These are phyloP conservation scores for Lysiphlebus fabarum DNA, from an alignment of 1,140 invertebrate species.

Conservation along the genomic window DNA sequence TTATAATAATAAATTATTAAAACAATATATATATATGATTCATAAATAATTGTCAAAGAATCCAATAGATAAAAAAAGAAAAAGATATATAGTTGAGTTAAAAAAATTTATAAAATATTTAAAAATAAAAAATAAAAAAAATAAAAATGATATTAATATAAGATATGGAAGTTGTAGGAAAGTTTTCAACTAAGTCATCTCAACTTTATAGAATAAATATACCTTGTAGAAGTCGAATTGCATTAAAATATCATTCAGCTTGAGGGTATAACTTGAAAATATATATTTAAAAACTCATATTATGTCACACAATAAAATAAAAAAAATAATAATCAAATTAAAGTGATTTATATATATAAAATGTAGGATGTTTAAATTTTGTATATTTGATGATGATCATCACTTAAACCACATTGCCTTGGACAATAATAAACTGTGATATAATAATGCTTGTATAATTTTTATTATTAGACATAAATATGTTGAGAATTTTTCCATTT, in stretches of 20 bases:
- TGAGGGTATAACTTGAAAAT: constrained; percentile 1
- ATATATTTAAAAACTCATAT: constrained; percentile 16
- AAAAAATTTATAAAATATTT: constrained; percentile 16
- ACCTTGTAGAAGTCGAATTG: constrained; percentile 17
- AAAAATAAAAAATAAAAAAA: constrained; percentile 8
- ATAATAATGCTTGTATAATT: too few relatives aligned
- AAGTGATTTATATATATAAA: neutral
- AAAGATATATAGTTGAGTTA: neutral
- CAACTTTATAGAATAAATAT: constrained; percentile 16
- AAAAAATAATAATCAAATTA: neutral
- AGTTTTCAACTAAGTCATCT: constrained; percentile 23
- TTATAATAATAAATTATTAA: too few relatives aligned
- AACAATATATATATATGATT: too few relatives aligned
- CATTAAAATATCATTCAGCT: constrained; percentile 24
- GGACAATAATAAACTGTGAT: constrained; percentile 24
- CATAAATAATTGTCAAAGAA: too few relatives aligned
- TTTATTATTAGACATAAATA: too few relatives aligned
- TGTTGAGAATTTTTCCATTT: too few relatives aligned
- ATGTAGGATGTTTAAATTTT: too few relatives aligned
- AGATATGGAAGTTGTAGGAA: constrained; percentile 23
- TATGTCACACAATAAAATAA: constrained; percentile 4
- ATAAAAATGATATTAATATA: constrained; percentile 23
- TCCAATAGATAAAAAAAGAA: too few relatives aligned
- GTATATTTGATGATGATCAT: constrained; percentile 11
- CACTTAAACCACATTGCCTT: constrained; percentile 22